Evolutionary conservation across 2,113 vertebrate genomes (phyloP).

Genomic region (Macroglossus sobrinus): DNA sequence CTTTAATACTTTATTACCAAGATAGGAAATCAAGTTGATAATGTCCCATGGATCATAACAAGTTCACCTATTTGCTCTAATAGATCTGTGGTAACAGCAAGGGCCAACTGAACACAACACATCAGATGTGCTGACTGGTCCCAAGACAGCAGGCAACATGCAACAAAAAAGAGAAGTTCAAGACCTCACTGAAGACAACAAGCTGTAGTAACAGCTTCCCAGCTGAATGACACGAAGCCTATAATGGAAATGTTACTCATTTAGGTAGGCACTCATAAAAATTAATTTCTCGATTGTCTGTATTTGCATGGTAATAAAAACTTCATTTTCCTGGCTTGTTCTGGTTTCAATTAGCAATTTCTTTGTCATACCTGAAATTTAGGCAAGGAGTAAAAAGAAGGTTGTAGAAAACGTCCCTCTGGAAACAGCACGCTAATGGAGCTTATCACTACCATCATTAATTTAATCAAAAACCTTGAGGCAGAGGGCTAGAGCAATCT

Average conservation of each 20-base stretch:
- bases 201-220: constrained; percentile 29
- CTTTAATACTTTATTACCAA: not conserved
- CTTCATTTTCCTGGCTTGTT: constrained; percentile 70
- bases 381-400: constrained; percentile 51
- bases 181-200: constrained; percentile 68
- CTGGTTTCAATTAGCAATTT: constrained; percentile 78
- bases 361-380: constrained; percentile 73
- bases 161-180: constrained; percentile 73
- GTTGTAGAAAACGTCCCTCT: constrained; percentile 80
- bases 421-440: constrained; percentile 86
- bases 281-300: constrained; percentile 77
- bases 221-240: constrained; percentile 61
- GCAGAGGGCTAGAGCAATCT: constrained; percentile 79
- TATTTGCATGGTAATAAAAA: constrained; percentile 84
- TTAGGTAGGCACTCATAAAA: constrained; percentile 76
- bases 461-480: constrained; percentile 85
- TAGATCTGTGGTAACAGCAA: constrained; percentile 1
- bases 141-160: constrained; percentile 53
- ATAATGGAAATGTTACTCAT: constrained; percentile 66
- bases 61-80: not conserved
- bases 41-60: not conserved
- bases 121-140: constrained; percentile 32
- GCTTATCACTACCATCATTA: constrained; percentile 90
- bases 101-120: constrained; percentile 16
- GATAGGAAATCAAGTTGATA: not conserved